Evolutionary conservation across 2,888 invertebrate genomes (phyloP), one percentile per base, ranked within the genome.

Genomic region (Limnephilus marmoratus): DNA sequence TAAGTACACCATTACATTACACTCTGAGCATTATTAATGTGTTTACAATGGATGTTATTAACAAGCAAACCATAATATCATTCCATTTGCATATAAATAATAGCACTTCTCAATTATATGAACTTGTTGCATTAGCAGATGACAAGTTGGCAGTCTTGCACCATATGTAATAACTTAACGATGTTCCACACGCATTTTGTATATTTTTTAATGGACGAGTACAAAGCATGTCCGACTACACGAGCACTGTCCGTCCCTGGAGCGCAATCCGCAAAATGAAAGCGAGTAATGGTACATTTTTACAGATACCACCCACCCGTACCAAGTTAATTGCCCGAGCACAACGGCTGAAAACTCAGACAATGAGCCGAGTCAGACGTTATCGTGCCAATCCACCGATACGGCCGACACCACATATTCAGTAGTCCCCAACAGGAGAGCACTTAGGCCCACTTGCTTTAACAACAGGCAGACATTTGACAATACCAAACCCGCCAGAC

Each of bases 401-500:
- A 95, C 95, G 94, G 95, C 95, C 90, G 95, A 95, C 91, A 94
- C 94, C 80, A 95, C 95, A 94, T 95, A 95, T 94, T 95, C 95
- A 85, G 94, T 95, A 88, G 95, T 95, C 85, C 82, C 92, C 93
- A 94, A 94, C 85, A 94, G 95, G 90, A 94, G 94, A 91, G 94
- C 94, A 81, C 91, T 91, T 87, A 92, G 94, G 83, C 94, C 94
- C 41, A 93, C 94, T 91, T 93, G 93, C 90, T 94, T 94, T 94
- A 94, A 93, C 88, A 94, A 93, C 88, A 93, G 93, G 85, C 93
- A 93, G 86, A 91, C 94, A 89, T 93, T 93, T 85, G 93, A 94
- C 81, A 95, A 95, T 93, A 95, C 95, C 92, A 95, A 95, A 94
- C 95, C 96, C 24, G 94, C 95, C 91, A 95, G 97, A 94, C 97